Evolutionary conservation across 2,797 vertebrate species (phyloP), one percentile per base, ranked within the genome.

Genomic region (Spheniscus humboldti): DNA sequence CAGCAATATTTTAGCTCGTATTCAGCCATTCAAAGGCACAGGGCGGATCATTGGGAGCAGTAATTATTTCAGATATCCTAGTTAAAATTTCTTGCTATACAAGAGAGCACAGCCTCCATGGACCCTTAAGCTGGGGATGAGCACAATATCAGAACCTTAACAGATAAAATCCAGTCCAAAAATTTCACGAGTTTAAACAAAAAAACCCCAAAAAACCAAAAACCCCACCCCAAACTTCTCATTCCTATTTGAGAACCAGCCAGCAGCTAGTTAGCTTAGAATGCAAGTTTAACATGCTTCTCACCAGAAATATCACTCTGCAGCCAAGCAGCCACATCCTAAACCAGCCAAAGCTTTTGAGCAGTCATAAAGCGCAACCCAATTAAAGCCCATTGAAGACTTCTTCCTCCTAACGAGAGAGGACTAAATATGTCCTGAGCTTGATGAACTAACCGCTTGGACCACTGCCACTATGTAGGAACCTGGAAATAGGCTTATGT

Each of bases 291-390:
- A 91, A 69, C 52, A n/a, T 43, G 28, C 9, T 86, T 83, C 71
- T 91, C 19, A 4, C 35, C 64, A 89, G 64, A 90, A 93, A 89
- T 25, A 92, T 1, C 37, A 24, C 43, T 73, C 60, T 74, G 39
- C 43, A 89, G 84, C 68, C 81, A 90, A 94, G 72, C 27, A 80
- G 81, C 50, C 66, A 88, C 77, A 88, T 93, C 47, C 88, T 84
- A 86, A 78, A 92, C 25, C 59, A 91, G 77, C 23, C 31, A 83
- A 86, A 77, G 60, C 24, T 91, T 92, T 31, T 47, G 20, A 92
- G 69, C 59, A 80, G 28, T 81, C 72, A 66, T 90, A 6, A 91
- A 91, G 47, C 10, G 4, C 62, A 95, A 91, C 28, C 13, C 52
- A 83, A 33, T 67, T 69, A 86, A 87, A 96, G 48, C 47, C 43